A percentile compares a stretch with the other conserved stretches of the same genome.
These are phyloP conservation scores for Hoplostethus mediterraneus DNA, from an alignment of 2,797 vertebrate genomes.

Conservation along the genomic window DNA sequence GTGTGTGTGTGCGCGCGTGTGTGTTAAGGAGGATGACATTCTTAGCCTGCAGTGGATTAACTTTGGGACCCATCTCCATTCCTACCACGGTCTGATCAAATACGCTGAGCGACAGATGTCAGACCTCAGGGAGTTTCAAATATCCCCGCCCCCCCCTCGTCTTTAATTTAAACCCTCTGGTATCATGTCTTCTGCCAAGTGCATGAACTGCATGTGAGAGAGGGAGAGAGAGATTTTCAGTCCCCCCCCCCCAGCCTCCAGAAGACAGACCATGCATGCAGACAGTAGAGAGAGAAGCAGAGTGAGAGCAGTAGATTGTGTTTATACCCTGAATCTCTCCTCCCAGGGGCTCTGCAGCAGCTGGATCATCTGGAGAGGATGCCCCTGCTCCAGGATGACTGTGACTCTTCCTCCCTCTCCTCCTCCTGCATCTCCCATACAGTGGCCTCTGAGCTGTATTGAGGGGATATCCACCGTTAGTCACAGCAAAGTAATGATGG, in stretches of 20 bases:
- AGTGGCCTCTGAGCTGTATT: slow-evolving; percentile 89
- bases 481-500: background rate
- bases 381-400: slow-evolving; percentile 91
- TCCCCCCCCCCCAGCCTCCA: background rate
- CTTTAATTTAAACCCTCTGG: slow-evolving; percentile 35
- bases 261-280: slow-evolving; percentile 1
- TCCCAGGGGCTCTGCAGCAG: slow-evolving; percentile 96
- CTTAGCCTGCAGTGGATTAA: slow-evolving; percentile 82
- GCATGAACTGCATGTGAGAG: background rate
- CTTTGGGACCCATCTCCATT: slow-evolving; percentile 75
- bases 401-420: slow-evolving; percentile 84
- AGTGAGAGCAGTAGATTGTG: slow-evolving; percentile 3
- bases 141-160: slow-evolving; percentile 42
- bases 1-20: slow-evolving; percentile 7
- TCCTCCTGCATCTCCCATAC: slow-evolving; percentile 79
- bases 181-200: slow-evolving; percentile 27
- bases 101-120: slow-evolving; percentile 80
- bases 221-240: background rate
- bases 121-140: slow-evolving; percentile 68
- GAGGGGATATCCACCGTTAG: background rate
- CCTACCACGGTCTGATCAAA: slow-evolving; percentile 79
- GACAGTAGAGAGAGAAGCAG: slow-evolving; percentile 13
- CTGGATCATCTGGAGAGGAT: slow-evolving; percentile 94
- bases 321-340: slow-evolving; percentile 93
- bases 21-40: slow-evolving; percentile 65